A percentile compares a stretch with the other conserved stretches of the same genome.
Evolutionary conservation across 2,797 vertebrate species (phyloP).

Genomic region (Numenius phaeopus): DNA sequence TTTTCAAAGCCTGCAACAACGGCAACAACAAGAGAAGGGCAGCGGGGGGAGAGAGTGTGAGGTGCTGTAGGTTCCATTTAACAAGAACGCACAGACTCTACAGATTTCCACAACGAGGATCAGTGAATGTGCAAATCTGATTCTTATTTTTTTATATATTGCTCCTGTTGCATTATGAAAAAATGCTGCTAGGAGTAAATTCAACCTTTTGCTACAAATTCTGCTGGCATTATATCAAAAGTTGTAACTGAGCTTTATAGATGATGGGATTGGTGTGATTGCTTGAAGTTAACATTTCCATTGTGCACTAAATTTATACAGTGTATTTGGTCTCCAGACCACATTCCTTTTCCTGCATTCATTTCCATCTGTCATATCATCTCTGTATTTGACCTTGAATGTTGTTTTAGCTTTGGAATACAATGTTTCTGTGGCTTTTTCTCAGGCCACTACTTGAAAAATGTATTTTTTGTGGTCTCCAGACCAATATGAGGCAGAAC

Average conservation of each 20-base stretch:
- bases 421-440: not conserved
- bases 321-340: not conserved
- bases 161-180: not conserved
- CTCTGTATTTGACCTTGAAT: conserved; percentile 18
- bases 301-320: not conserved
- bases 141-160: not conserved
- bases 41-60: not conserved
- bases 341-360: not conserved
- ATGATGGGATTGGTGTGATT: not conserved
- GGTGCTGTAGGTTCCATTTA: not conserved
- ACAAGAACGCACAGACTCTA: not conserved
- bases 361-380: conserved; percentile 2
- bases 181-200: not conserved
- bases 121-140: not conserved
- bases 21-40: not conserved
- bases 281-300: not conserved
- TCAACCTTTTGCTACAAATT: not conserved
- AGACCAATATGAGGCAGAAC: not conserved
- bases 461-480: not conserved
- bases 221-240: not conserved
- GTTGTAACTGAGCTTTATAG: not conserved
- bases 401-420: not conserved
- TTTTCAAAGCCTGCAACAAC: conserved; percentile 7
- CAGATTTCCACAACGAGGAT: not conserved
- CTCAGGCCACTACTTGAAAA: not conserved